Evolutionary conservation across 2,888 invertebrate species (phyloP).

Genomic region (Silvanus unidentatus): DNA sequence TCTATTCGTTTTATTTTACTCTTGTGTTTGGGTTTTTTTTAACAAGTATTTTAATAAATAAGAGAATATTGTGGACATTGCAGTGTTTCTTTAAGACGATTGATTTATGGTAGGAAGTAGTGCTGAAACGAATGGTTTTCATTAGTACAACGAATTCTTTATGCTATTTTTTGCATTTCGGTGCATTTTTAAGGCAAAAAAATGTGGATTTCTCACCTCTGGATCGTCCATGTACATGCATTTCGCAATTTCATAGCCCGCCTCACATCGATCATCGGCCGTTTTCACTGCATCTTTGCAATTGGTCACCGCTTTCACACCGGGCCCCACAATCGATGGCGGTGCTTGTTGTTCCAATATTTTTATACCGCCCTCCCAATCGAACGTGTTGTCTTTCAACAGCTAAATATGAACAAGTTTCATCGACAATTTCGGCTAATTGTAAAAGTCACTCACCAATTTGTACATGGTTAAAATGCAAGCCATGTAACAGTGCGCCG

Average conservation of each 20-base stretch:
- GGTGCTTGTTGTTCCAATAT: conserved; percentile 46
- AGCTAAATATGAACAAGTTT: conserved; percentile 12
- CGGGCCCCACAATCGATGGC: conserved; percentile 38
- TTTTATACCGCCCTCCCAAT: conserved; percentile 46
- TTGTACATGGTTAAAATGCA: conserved; percentile 52
- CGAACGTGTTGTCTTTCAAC: conserved; percentile 37
- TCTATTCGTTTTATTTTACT: too few relatives aligned
- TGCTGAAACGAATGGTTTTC: too few relatives aligned
- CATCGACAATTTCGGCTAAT: conserved; percentile 9
- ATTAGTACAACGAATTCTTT: too few relatives aligned
- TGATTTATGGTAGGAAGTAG: too few relatives aligned
- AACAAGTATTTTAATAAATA: too few relatives aligned
- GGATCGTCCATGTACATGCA: conserved; percentile 52
- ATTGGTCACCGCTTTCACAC: conserved; percentile 40
- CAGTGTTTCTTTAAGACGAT: too few relatives aligned
- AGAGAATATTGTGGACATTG: too few relatives aligned
- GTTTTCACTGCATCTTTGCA: conserved; percentile 48
- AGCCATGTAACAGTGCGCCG: conserved; percentile 48
- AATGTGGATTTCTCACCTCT: too few relatives aligned
- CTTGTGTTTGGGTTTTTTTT: too few relatives aligned
- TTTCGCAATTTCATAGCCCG: conserved; percentile 48
- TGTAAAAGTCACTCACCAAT: conserved; percentile 39
- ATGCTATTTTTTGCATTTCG: too few relatives aligned
- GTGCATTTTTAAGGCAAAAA: too few relatives aligned
- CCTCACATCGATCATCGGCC: conserved; percentile 49